phyloP scores from a whole-genome alignment of 2,797 vertebrate species.

The Vespertilio murinus region DNA sequence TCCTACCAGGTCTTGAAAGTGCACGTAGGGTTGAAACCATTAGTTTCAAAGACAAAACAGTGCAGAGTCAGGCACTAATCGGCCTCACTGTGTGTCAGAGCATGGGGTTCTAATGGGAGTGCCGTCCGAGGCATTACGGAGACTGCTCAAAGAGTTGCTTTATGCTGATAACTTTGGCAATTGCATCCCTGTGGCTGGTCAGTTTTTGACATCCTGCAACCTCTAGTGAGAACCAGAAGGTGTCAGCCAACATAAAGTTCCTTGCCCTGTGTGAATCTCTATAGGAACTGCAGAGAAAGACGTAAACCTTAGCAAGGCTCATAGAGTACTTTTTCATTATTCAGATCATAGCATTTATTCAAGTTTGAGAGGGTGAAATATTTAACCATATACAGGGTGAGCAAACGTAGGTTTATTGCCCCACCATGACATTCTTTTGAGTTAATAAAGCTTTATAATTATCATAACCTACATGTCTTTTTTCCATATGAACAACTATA shows the following conservation, averaged over 20 bases:
- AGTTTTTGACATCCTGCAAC: conserved; percentile 83
- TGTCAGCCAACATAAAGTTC: conserved; percentile 54
- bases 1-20: conserved; percentile 13
- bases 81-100: background rate
- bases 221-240: conserved; percentile 82
- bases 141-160: fast-evolving
- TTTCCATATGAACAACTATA: background rate
- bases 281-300: background rate
- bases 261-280: background rate
- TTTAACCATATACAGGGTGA: background rate
- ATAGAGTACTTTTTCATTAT: background rate
- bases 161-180: background rate
- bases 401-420: background rate
- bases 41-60: conserved; percentile 49
- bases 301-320: background rate
- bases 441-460: background rate
- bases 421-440: background rate
- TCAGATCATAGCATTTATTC: conserved; percentile 22
- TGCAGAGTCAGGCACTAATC: background rate
- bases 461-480: background rate
- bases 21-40: background rate
- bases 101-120: fast-evolving
- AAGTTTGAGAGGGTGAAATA: background rate
- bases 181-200: background rate
- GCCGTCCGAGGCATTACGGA: background rate